Evolutionary conservation across 2,888 invertebrate species (phyloP).

Genomic region (Oxytorus armatus): DNA sequence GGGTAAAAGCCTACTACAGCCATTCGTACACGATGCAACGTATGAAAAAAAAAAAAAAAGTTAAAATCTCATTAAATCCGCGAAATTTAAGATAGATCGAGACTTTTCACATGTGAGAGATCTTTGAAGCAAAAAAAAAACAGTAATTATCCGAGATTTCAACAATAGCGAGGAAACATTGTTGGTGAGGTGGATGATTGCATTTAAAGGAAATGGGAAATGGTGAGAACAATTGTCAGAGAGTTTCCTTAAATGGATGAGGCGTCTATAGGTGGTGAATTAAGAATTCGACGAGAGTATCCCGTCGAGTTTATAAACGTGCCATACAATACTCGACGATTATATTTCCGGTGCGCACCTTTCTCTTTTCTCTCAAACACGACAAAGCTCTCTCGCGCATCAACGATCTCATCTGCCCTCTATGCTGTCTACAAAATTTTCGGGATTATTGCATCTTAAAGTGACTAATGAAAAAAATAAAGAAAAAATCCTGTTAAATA

Average conservation of each 20-base stretch:
- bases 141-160: no score
- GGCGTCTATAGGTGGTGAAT: constrained; percentile 17
- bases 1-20: no score
- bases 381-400: constrained; percentile 22
- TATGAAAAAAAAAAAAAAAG: no score
- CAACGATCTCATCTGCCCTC: constrained; percentile 42
- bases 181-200: no score
- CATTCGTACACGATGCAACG: no score
- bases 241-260: constrained; percentile 9
- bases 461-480: not conserved
- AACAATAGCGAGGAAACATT: no score
- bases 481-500: no score
- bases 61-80: no score
- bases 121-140: no score
- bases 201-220: not conserved
- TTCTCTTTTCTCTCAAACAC: constrained; percentile 58
- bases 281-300: constrained; percentile 56
- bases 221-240: not conserved
- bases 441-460: not conserved
- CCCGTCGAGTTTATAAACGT: constrained; percentile 28
- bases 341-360: constrained; percentile 59
- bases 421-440: not conserved
- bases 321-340: constrained; percentile 37
- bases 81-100: no score
- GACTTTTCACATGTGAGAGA: no score